Conservation (phyloP, 2,113 vertebrate genomes). For the Pagrus major region DNA sequence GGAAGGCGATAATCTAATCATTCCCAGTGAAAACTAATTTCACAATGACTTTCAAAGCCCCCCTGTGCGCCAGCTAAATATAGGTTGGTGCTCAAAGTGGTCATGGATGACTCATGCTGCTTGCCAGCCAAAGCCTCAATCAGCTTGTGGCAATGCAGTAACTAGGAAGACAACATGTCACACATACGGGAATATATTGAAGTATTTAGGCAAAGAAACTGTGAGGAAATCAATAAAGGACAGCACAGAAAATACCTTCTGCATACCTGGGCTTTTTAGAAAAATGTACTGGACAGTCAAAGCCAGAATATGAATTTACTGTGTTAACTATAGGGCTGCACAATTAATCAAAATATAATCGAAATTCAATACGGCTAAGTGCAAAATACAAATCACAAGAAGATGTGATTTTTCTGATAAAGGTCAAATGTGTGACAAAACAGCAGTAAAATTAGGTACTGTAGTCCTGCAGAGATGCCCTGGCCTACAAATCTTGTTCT, state of each 20-base stretch:
- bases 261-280: neutral
- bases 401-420: too few relatives aligned
- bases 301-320: neutral
- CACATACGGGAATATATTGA: neutral
- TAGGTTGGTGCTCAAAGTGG: constrained; percentile 25
- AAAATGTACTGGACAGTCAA: too few relatives aligned
- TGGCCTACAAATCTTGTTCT: too few relatives aligned
- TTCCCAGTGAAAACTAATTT: constrained; percentile 61
- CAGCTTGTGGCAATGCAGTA: constrained; percentile 36
- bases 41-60: constrained; percentile 27
- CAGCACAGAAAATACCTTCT: neutral
- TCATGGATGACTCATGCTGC: constrained; percentile 64
- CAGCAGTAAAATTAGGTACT: too few relatives aligned
- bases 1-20: constrained; percentile 54
- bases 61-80: constrained; percentile 56
- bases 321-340: too few relatives aligned
- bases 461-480: too few relatives aligned
- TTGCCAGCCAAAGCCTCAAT: constrained; percentile 49
- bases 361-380: too few relatives aligned
- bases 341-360: too few relatives aligned
- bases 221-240: neutral
- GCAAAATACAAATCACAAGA: too few relatives aligned
- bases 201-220: neutral
- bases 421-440: too few relatives aligned
- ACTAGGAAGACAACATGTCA: constrained; percentile 1